These are phyloP conservation scores for Xenops minutus DNA, from an alignment of 2,797 vertebrate genomes.

Conservation along the genomic window DNA sequence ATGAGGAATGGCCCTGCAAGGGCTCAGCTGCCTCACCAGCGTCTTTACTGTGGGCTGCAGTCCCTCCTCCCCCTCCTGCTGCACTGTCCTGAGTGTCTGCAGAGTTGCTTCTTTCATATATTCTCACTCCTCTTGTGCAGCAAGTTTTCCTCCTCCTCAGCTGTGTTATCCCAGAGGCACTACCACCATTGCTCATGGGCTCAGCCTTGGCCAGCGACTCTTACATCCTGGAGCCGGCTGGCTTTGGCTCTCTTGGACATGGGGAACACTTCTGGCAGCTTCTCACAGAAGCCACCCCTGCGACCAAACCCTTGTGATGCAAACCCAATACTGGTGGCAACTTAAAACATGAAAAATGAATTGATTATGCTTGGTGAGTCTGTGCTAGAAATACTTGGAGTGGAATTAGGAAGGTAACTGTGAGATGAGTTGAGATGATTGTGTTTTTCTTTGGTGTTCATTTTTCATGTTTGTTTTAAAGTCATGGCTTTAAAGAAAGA, in stretches of 20 bases:
- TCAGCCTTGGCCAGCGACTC: rapidly evolving
- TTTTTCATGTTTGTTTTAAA: not conserved
- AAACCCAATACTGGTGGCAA: not conserved
- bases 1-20: not conserved
- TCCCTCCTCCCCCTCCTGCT: not conserved
- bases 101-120: too few species aligned
- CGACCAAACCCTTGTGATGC: not conserved
- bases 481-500: not conserved
- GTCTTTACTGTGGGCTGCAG: not conserved
- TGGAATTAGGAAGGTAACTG: not conserved
- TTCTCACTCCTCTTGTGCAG: not conserved
- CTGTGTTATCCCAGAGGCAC: not conserved
- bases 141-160: not conserved
- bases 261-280: not conserved
- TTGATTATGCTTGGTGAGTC: not conserved
- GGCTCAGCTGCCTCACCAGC: not conserved
- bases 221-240: rapidly evolving
- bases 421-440: not conserved
- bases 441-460: not conserved
- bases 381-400: not conserved
- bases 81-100: not conserved
- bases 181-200: not conserved
- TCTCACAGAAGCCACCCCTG: not conserved
- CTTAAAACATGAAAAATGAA: not conserved
- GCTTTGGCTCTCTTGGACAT: rapidly evolving